Evolutionary conservation across 1,140 invertebrate genomes (phyloP).

Genomic region (Kradibia gibbosae): DNA sequence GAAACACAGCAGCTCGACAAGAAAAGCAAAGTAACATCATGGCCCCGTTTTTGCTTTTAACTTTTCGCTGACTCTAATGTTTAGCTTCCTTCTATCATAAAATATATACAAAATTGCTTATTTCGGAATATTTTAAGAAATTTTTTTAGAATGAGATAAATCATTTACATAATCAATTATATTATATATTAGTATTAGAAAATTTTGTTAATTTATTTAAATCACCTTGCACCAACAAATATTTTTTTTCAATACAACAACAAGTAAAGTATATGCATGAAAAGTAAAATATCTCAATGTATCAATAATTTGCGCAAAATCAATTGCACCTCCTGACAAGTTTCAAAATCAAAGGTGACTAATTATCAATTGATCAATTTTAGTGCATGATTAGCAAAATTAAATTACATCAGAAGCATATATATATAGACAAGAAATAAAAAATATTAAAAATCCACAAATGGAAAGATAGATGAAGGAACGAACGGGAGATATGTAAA

Average conservation of each 20-base stretch:
- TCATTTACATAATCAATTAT: too few relatives aligned
- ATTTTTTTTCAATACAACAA: too few relatives aligned
- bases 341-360: constrained; percentile 14
- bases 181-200: too few relatives aligned
- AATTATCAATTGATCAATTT: constrained; percentile 45
- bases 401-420: neutral
- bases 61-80: neutral
- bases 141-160: too few relatives aligned
- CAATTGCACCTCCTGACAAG: neutral
- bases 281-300: too few relatives aligned
- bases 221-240: too few relatives aligned
- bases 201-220: too few relatives aligned
- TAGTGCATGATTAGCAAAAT: neutral
- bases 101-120: too few relatives aligned
- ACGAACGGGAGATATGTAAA: constrained; percentile 32
- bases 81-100: too few relatives aligned
- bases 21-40: neutral
- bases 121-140: too few relatives aligned
- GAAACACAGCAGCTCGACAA: constrained; percentile 2
- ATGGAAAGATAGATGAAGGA: constrained; percentile 8
- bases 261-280: too few relatives aligned
- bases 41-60: constrained; percentile 18
- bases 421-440: neutral
- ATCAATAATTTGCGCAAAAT: constrained; percentile 1
- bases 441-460: too few relatives aligned